Evolutionary conservation across 2,888 invertebrate genomes (phyloP).

Genomic region (Suillia variegata): DNA sequence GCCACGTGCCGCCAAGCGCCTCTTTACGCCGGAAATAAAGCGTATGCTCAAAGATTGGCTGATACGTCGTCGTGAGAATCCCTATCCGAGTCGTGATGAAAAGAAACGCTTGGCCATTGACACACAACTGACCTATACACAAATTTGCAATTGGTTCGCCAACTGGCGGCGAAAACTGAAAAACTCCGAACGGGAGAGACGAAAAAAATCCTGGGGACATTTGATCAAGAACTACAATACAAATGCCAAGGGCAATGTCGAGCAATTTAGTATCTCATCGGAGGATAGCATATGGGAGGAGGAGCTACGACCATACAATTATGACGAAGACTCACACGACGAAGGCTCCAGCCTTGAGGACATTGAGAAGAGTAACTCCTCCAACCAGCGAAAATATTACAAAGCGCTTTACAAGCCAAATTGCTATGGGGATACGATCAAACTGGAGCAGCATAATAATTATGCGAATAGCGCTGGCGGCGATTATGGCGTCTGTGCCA

Average conservation of each 20-base stretch:
- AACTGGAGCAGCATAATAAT: conserved; percentile 23
- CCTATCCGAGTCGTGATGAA: conserved; percentile 78
- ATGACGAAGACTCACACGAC: conserved; percentile 35
- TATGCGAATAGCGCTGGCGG: conserved; percentile 24
- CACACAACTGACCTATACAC: conserved; percentile 78
- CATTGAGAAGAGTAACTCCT: conserved; percentile 38
- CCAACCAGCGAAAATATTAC: conserved; percentile 36
- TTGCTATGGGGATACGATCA: conserved; percentile 35
- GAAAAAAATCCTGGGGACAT: conserved; percentile 75
- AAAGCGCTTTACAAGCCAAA: conserved; percentile 34
- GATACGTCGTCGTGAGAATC: conserved; percentile 75
- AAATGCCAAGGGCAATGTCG: conserved; percentile 77
- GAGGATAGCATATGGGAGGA: conserved; percentile 82
- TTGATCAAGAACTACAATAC: conserved; percentile 72
- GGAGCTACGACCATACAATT: conserved; percentile 32
- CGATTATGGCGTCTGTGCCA: conserved; percentile 7
- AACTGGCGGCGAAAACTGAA: conserved; percentile 80
- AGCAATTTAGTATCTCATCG: conserved; percentile 79
- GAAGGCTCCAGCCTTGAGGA: conserved; percentile 35
- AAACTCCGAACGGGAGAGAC: conserved; percentile 73
- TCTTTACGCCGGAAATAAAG: conserved; percentile 82
- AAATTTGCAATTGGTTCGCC: conserved; percentile 83
- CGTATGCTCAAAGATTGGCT: conserved; percentile 79
- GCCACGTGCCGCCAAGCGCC: conserved; percentile 71
- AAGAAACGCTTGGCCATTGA: conserved; percentile 75